A percentile compares a stretch with the other conserved stretches of the same genome.
Conservation (phyloP, 2,888 invertebrate genomes). For the Fragum whitleyi region DNA sequence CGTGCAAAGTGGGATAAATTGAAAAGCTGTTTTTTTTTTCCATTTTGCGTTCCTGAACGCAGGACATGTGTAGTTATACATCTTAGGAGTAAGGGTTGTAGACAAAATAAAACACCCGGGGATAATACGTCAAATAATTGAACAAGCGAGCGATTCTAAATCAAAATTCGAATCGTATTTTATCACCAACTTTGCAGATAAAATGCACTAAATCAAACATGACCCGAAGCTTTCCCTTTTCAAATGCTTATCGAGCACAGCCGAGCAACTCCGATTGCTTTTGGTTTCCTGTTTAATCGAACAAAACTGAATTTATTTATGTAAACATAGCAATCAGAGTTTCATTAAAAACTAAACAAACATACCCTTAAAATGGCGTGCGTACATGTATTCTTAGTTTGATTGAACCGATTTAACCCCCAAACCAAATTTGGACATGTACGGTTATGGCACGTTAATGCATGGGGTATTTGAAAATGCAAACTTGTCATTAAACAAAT, state of each 20-base stretch:
- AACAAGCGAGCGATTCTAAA: background rate
- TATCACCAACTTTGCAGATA: conserved; percentile 4
- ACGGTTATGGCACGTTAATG: background rate
- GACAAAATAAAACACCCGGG: too few species aligned
- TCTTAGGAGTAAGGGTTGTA: too few species aligned
- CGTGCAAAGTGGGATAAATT: too few species aligned
- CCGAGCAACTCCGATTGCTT: conserved; percentile 24
- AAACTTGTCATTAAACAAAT: background rate
- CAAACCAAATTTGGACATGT: background rate
- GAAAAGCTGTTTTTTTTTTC: too few species aligned
- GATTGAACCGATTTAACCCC: conserved; percentile 13
- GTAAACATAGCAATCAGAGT: conserved; percentile 14
- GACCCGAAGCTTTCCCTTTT: conserved; percentile 6
- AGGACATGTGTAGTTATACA: too few species aligned
- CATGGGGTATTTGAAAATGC: background rate
- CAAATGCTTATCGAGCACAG: conserved; percentile 12
- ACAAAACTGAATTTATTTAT: conserved; percentile 23
- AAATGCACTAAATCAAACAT: conserved; percentile 11
- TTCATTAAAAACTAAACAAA: conserved; percentile 15
- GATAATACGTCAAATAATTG: too few species aligned
- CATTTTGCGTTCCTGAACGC: too few species aligned
- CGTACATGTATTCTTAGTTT: background rate
- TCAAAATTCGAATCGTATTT: background rate
- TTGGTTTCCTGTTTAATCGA: conserved; percentile 5
- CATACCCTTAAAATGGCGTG: conserved; percentile 6